These are phyloP conservation scores for Oligia fasciuncula DNA, from an alignment of 2,888 invertebrate genomes.

Conservation along the genomic window DNA sequence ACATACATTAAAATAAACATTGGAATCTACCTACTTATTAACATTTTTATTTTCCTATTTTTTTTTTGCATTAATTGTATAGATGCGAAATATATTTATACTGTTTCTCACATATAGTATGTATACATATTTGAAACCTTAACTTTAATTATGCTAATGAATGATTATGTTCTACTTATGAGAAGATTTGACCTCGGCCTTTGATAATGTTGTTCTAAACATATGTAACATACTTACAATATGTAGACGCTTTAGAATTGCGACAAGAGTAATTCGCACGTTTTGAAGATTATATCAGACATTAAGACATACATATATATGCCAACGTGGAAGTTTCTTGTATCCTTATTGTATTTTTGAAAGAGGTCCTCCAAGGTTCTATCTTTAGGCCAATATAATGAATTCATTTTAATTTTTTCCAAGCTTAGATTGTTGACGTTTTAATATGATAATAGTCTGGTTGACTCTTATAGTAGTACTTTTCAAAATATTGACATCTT, in stretches of 20 bases:
- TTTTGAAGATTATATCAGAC: not conserved
- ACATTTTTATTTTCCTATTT: not conserved
- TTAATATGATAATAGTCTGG: not conserved
- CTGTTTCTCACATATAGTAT: no score
- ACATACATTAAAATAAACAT: not conserved
- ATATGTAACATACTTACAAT: not conserved
- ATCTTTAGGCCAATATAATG: not conserved
- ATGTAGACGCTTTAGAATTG: not conserved
- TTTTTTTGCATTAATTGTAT: not conserved
- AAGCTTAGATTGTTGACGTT: not conserved
- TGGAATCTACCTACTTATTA: not conserved
- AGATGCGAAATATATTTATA: not conserved
- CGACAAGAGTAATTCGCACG: slow-evolving; percentile 9
- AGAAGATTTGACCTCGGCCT: slow-evolving; percentile 4
- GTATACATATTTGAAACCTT: no score
- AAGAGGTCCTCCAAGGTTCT: slow-evolving; percentile 6
- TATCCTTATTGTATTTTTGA: not conserved
- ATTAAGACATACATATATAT: not conserved
- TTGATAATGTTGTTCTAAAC: slow-evolving; percentile 8
- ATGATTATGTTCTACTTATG: not conserved
- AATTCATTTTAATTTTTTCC: not conserved
- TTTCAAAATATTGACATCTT: no score
- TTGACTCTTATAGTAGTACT: not conserved
- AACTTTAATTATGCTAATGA: not conserved
- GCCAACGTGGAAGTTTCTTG: not conserved